phyloP scores from a whole-genome alignment of 2,888 invertebrate species.

The Rotaria sp. region DNA sequence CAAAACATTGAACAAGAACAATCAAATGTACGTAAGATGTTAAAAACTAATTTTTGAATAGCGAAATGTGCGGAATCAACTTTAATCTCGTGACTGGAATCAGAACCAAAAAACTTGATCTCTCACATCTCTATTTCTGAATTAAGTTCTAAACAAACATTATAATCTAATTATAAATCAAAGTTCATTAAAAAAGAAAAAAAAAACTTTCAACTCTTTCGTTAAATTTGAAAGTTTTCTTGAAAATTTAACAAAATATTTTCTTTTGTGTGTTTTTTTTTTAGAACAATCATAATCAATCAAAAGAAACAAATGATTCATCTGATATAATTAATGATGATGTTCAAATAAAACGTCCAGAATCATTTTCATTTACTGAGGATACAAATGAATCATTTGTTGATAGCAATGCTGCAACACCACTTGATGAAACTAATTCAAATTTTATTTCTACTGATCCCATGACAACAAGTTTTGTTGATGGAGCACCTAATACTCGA shows the following conservation, averaged over 20 bases:
- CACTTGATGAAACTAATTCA: background rate
- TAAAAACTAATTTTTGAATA: too few species aligned
- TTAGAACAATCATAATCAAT: background rate
- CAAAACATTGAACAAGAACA: background rate
- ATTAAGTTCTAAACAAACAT: too few species aligned
- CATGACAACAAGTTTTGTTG: slow-evolving; percentile 5
- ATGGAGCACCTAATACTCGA: background rate
- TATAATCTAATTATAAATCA: too few species aligned
- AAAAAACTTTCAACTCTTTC: too few species aligned
- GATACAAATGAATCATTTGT: background rate
- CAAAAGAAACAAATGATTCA: background rate
- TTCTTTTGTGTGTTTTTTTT: too few species aligned
- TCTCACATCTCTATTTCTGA: too few species aligned
- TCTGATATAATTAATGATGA: background rate
- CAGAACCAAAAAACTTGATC: too few species aligned
- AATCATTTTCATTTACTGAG: background rate
- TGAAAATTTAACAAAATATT: too few species aligned
- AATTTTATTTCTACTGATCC: background rate
- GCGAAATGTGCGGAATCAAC: too few species aligned
- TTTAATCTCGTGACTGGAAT: too few species aligned
- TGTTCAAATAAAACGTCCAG: background rate
- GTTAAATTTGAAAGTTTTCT: too few species aligned
- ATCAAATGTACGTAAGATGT: background rate
- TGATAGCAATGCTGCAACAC: background rate
- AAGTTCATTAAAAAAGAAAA: too few species aligned